Evolutionary conservation across 1,140 invertebrate species (phyloP).

Genomic region (Drosophila kepulauana): DNA sequence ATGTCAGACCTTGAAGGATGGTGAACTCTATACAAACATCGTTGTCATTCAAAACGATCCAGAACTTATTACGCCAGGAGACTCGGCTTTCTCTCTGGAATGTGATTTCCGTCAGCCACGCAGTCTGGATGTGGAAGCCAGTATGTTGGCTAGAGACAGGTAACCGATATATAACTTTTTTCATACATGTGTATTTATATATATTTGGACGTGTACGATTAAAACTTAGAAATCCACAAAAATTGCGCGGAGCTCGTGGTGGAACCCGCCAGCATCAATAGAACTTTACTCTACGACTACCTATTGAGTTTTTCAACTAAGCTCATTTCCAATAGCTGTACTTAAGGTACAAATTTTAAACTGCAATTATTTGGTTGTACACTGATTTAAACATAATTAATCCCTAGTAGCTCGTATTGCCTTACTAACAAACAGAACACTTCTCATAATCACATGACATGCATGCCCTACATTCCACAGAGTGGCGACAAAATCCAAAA

Average conservation of each 20-base stretch:
- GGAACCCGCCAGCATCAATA: constrained; percentile 79
- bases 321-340: constrained; percentile 70
- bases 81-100: constrained; percentile 88
- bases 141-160: constrained; percentile 85
- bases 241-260: constrained; percentile 80
- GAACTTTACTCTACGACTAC: constrained; percentile 49
- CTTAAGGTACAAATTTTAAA: constrained; percentile 74
- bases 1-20: constrained; percentile 86
- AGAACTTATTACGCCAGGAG: constrained; percentile 88
- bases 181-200: constrained; percentile 25
- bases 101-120: constrained; percentile 87
- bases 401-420: constrained; percentile 37
- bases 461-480: constrained; percentile 67
- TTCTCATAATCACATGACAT: constrained; percentile 40
- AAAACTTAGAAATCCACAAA: constrained; percentile 83
- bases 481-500: constrained; percentile 80
- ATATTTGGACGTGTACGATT: constrained; percentile 44
- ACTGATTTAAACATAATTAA: constrained; percentile 31
- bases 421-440: constrained; percentile 52
- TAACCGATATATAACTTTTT: constrained; percentile 51
- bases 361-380: constrained; percentile 31
- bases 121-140: constrained; percentile 86
- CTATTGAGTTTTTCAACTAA: constrained; percentile 60
- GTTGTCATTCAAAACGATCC: constrained; percentile 88
- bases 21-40: constrained; percentile 86